Conservation (phyloP, 2,888 invertebrate genomes). For the Taphrorychus bicolor region DNA sequence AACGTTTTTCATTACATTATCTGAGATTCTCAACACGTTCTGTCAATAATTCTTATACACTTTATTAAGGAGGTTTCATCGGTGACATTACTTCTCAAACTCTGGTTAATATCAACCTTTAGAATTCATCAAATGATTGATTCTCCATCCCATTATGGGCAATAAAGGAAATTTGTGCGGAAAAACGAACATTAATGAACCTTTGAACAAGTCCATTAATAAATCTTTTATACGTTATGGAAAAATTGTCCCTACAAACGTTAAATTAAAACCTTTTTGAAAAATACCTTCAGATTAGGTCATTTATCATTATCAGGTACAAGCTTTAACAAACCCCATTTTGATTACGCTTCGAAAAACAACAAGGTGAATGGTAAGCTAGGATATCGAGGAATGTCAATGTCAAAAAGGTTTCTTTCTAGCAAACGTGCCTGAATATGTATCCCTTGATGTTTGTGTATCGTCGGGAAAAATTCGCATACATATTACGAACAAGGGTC, state of each 20-base stretch:
- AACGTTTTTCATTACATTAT: neutral
- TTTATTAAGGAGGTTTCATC: too few relatives aligned
- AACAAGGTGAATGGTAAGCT: neutral
- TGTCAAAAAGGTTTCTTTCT: too few relatives aligned
- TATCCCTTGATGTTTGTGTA: neutral
- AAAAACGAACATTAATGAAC: conserved; percentile 24
- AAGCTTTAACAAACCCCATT: too few relatives aligned
- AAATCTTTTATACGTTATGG: neutral
- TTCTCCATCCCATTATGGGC: conserved; percentile 5
- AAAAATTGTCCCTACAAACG: neutral
- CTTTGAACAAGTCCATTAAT: conserved; percentile 21
- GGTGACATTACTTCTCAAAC: too few relatives aligned
- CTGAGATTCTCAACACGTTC: too few relatives aligned
- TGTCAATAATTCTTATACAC: too few relatives aligned
- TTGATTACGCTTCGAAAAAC: neutral
- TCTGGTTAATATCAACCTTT: too few relatives aligned
- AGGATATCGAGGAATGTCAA: neutral
- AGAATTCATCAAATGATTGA: too few relatives aligned
- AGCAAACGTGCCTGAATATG: too few relatives aligned
- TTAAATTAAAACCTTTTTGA: neutral
- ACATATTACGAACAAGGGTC: neutral
- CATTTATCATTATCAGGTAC: neutral
- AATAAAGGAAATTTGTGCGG: conserved; percentile 14
- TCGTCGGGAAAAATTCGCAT: neutral
- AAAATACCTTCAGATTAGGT: too few relatives aligned